Percentiles rank a stretch among this genome's conserved stretches.
These are phyloP conservation scores for Psammodynastes pulverulentus DNA, from an alignment of 2,113 vertebrate species.

Conservation along the genomic window DNA sequence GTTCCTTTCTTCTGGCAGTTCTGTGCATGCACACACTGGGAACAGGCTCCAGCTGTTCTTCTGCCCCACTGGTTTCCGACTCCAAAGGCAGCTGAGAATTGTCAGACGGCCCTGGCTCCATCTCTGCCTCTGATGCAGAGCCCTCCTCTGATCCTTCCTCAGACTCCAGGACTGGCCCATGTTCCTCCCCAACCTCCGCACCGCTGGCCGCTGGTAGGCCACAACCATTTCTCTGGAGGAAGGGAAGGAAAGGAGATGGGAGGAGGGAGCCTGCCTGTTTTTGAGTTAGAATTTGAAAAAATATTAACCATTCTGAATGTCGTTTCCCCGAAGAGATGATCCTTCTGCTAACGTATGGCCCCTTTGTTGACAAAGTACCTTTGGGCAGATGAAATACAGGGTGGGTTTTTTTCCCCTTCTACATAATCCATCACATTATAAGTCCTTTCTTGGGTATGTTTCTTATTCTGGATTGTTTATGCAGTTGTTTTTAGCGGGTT, in stretches of 20 bases:
- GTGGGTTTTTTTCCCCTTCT: neutral
- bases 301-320: neutral
- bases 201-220: too few relatives aligned
- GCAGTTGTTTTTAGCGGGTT: conserved; percentile 4
- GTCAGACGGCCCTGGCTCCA: too few relatives aligned
- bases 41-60: too few relatives aligned
- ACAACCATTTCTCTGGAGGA: too few relatives aligned
- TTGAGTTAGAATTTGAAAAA: neutral
- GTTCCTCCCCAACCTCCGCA: too few relatives aligned
- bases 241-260: neutral
- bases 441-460: neutral
- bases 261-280: neutral
- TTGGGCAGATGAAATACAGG: conserved; percentile 23
- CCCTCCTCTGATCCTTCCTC: too few relatives aligned
- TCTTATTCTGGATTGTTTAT: conserved; percentile 16
- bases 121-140: too few relatives aligned
- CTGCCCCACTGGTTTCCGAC: too few relatives aligned
- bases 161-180: too few relatives aligned
- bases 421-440: conserved; percentile 50
- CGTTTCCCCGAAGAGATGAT: conserved; percentile 7
- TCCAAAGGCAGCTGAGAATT: too few relatives aligned
- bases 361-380: neutral
- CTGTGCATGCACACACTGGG: too few relatives aligned
- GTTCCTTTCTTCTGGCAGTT: too few relatives aligned
- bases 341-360: neutral